phyloP scores from a whole-genome alignment of 2,113 vertebrate genomes.

The Ahaetulla prasina region DNA sequence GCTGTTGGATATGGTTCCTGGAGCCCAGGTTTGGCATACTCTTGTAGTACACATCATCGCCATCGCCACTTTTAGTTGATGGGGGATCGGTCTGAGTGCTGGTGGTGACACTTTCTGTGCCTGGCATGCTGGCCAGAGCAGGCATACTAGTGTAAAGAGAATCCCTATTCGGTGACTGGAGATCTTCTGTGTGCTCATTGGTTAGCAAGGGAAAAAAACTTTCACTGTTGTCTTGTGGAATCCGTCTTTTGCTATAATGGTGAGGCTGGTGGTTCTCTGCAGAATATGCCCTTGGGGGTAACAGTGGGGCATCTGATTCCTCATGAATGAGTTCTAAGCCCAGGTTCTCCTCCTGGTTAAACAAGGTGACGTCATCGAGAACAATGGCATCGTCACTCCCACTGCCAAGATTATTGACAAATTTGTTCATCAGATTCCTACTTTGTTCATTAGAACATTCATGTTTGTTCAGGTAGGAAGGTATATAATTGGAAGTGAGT shows the following conservation, averaged over 20 bases:
- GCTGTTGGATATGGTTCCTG: conserved; percentile 88
- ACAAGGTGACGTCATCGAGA: conserved; percentile 83
- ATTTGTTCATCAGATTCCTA: conserved; percentile 93
- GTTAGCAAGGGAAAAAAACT: conserved; percentile 94
- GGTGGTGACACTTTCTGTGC: conserved; percentile 67
- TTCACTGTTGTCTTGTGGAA: conserved; percentile 94
- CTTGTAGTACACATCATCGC: conserved; percentile 96
- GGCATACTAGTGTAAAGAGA: conserved; percentile 97
- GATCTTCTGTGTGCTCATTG: conserved; percentile 88
- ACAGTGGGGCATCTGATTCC: conserved; percentile 85
- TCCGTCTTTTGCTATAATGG: conserved; percentile 79
- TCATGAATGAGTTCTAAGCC: conserved; percentile 92
- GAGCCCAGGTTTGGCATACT: conserved; percentile 98
- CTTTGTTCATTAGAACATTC: conserved; percentile 88
- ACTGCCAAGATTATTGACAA: conserved; percentile 88
- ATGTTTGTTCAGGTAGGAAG: conserved; percentile 95
- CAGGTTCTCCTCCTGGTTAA: conserved; percentile 86
- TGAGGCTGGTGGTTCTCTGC: conserved; percentile 81
- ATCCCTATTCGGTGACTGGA: conserved; percentile 87
- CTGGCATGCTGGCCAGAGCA: conserved; percentile 77
- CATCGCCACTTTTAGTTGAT: conserved; percentile 79
- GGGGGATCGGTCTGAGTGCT: conserved; percentile 82
- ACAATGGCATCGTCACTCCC: conserved; percentile 83
- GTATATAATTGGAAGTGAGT: conserved; percentile 97
- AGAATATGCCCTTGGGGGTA: conserved; percentile 82